Evolutionary conservation across 2,113 vertebrate genomes (phyloP).

Genomic region (Centrocercus urophasianus): DNA sequence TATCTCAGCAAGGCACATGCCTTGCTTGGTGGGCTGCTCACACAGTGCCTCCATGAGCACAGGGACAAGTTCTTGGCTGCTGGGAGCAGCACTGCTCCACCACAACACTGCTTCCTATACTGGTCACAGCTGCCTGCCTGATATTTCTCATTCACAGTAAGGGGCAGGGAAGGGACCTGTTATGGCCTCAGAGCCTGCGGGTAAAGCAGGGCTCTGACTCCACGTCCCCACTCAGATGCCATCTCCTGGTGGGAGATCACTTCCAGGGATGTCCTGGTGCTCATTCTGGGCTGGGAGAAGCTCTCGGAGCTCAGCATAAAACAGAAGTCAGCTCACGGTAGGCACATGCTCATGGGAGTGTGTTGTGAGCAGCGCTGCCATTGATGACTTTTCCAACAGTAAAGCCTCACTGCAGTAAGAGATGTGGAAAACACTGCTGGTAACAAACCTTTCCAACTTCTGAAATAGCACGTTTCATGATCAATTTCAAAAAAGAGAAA

Average conservation of each 20-base stretch:
- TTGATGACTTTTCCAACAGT: neutral
- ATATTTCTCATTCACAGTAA: neutral
- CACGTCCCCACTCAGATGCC: accelerated
- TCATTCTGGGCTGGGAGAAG: neutral
- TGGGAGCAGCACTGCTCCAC: neutral
- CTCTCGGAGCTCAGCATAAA: neutral
- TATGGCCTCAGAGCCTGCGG: accelerated
- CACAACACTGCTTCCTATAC: neutral
- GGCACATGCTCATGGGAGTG: neutral
- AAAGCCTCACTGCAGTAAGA: neutral
- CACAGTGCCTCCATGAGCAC: accelerated
- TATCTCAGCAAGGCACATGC: neutral
- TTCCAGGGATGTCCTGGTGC: neutral
- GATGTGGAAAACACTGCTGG: neutral
- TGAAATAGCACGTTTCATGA: neutral
- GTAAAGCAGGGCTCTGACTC: neutral
- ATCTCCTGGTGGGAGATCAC: neutral
- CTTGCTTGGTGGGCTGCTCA: neutral
- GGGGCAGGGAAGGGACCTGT: neutral
- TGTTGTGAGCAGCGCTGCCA: neutral
- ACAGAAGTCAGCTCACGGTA: neutral
- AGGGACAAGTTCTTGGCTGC: neutral
- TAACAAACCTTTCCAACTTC: neutral
- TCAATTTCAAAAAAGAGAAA: neutral
- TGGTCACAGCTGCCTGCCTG: neutral